Evolutionary conservation across 2,113 vertebrate genomes (phyloP), one percentile per base, ranked within the genome.

Genomic region (Zosterops hypoxanthus): DNA sequence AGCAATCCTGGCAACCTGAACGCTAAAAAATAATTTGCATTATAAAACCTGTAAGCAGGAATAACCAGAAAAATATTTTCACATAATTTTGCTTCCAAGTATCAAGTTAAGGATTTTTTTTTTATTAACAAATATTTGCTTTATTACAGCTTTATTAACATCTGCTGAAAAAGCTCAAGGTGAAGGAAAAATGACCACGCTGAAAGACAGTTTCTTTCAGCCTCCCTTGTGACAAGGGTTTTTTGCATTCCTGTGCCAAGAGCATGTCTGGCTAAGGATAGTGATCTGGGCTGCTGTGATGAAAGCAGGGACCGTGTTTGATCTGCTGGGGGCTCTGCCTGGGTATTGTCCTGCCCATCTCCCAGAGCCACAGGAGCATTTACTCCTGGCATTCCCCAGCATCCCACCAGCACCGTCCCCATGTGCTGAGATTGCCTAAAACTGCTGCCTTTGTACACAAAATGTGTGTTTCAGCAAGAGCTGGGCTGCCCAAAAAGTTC

Each of bases 191-290:
- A 95, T 23, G 81, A 68, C 75, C 59, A 33, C 0, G 28, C 49
- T 96, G 80, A 95, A 73, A 94, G 94, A 87, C 10, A 25, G 36
- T 21, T 93, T 92, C 95, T 94, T 63, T 95, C 92, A 90, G 19
- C 14, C 57, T 85, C 46, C n/a, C 46, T 77, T 76, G 79, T 46
- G 82, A 77, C 25, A 44, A 70, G 50, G 64, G 18, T 61, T 42
- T 42, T 93, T 9, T 29, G 39, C 90, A 94, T 94, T 94, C 94
- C 95, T 72, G 69, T 52, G 93, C 90, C 95, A 95, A 72, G 52
- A 36, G 75, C 33, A 34, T 2, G 49, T 56, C 84, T 77, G 90
- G 75, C 76, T 84, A 50, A 34, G 60, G 93, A 55, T 21, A 59
- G 91, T 56, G 77, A 97, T 92, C 95, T 93, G 5, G 26, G 85